These are phyloP conservation scores for Plestiodon gilberti DNA, from an alignment of 2,113 vertebrate species.

Conservation along the genomic window DNA sequence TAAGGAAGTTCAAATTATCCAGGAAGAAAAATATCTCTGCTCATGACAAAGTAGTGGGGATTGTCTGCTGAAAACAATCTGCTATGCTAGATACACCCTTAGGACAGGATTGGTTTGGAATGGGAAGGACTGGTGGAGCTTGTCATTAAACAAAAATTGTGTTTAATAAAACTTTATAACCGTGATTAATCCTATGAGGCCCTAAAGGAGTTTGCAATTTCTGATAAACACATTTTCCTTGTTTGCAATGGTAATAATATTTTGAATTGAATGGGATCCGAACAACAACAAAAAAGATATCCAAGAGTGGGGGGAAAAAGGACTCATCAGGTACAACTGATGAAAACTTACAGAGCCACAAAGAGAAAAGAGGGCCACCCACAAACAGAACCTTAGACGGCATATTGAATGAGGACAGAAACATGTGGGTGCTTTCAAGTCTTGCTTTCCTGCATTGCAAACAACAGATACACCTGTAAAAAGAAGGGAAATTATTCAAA, in stretches of 20 bases:
- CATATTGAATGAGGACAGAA: background rate
- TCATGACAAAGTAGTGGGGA: conserved; percentile 88
- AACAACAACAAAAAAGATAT: conserved; percentile 72
- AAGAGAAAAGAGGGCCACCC: conserved; percentile 68
- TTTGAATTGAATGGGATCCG: conserved; percentile 82
- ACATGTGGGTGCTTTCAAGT: background rate
- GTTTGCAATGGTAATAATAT: conserved; percentile 90
- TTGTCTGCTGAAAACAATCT: conserved; percentile 89
- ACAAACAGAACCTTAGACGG: conserved; percentile 61
- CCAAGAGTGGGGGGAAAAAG: conserved; percentile 63
- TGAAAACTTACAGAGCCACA: conserved; percentile 67
- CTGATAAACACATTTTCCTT: conserved; percentile 89
- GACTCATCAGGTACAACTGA: conserved; percentile 78
- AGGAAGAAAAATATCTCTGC: conserved; percentile 89
- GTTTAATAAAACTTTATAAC: conserved; percentile 95
- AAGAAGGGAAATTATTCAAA: conserved; percentile 37
- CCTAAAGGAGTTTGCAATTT: conserved; percentile 87
- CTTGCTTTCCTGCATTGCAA: conserved; percentile 44
- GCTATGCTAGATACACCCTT: conserved; percentile 85
- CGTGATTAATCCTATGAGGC: conserved; percentile 91
- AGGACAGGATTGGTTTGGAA: conserved; percentile 87
- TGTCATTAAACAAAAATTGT: conserved; percentile 93
- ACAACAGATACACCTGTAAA: conserved; percentile 41
- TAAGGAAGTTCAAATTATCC: conserved; percentile 90
- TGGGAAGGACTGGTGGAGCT: conserved; percentile 88